Base-by-base conservation (phyloP, 2,888 invertebrate genomes). In the Seira musarum region DNA sequence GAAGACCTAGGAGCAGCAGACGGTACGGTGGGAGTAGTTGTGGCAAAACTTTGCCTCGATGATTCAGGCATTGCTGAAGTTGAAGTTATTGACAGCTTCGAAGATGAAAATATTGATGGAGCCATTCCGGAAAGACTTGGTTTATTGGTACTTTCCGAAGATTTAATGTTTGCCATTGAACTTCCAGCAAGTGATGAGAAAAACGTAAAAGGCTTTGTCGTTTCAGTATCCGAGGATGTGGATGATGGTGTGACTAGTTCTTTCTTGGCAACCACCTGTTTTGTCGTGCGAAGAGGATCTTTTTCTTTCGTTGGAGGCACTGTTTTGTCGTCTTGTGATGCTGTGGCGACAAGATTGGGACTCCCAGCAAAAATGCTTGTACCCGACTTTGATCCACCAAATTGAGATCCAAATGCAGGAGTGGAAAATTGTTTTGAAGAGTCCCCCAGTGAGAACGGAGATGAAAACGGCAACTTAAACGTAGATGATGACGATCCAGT, bases 381-480 rank as follows among this genome's bases (percentile, higher is more conserved):
- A n/a, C n/a, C n/a, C n/a, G 64, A 25, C 22, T 25, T 24, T 64
- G 64, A 8, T 3, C 5, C 24, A 64, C 30, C 25, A 30, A n/a
- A n/a, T n/a, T n/a, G n/a, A n/a, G n/a, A n/a, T n/a, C 60, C 53
- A 40, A 68, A 75, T 19, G 67, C 61, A 13, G 82, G 46, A 21
- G 67, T 70, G 19, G 66, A 53, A 46, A 71, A 70, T 21, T 80
- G 70, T 6, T 66, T 70, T 15, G 78, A 57, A 10, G 66, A 70
- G 49, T 70, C 24, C 2, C 70, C 70, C 8, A 65, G 17, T n/a
- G 77, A 10, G 40, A 64, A 78, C 15, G 67, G 78, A 17, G 69
- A 68, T 8, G 73, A 63, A 46, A 78, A 73, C 1, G 80, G 79
- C 24, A 75, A 40, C 57, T 76, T 81, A 30, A 73, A 75, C 17